phyloP scores from a whole-genome alignment of 2,888 invertebrate genomes.

The Drosophila nr. fundita region DNA sequence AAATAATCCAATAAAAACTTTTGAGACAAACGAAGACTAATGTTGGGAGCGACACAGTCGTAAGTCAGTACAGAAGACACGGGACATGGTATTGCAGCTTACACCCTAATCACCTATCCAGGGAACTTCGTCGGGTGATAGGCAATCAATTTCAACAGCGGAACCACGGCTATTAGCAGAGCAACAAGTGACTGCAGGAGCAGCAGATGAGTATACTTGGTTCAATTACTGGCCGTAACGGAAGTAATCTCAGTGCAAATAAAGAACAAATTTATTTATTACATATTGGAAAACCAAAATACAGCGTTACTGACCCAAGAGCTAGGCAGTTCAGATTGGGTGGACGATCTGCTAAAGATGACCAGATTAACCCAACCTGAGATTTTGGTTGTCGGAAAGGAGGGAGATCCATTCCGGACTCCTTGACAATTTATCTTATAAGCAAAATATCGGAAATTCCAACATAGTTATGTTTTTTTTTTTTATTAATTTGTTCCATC shows the following conservation, averaged over 20 bases:
- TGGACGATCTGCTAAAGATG: background rate
- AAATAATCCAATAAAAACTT: background rate
- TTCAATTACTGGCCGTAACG: background rate
- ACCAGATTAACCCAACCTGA: background rate
- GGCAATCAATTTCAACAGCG: background rate
- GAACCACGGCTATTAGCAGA: background rate
- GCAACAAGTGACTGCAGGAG: background rate
- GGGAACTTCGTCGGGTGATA: background rate
- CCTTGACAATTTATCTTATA: background rate
- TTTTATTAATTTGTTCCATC: background rate
- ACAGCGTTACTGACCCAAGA: background rate
- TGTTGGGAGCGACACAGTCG: background rate
- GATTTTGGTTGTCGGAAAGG: background rate
- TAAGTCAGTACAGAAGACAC: background rate
- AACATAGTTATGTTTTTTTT: background rate
- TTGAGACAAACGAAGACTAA: background rate
- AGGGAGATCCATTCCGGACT: background rate
- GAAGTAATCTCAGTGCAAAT: background rate
- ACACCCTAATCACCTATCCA: background rate
- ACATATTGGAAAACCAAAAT: background rate
- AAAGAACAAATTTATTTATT: too few species aligned
- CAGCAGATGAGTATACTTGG: background rate
- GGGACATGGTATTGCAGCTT: background rate
- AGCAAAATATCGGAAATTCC: background rate
- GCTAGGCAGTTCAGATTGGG: background rate